Evolutionary conservation across 2,113 vertebrate species (phyloP), one percentile per base, ranked within the genome.

Genomic region (Paramormyrops kingsleyae): DNA sequence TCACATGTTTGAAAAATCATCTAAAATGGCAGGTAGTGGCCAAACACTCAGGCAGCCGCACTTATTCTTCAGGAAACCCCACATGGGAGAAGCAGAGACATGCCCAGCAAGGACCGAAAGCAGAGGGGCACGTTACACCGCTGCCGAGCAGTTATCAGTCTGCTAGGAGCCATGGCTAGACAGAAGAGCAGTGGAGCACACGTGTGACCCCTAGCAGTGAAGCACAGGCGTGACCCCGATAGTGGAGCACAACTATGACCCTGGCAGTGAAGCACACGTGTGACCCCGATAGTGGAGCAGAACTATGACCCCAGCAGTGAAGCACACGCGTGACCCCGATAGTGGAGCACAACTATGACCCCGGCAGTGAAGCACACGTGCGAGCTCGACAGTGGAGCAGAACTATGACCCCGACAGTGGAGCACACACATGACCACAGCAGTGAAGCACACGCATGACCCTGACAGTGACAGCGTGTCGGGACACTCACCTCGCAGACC

Each of bases 401-500:
- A 47, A 47, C 46, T 47, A 47, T 47, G 46, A 47, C 46, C 46
- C 46, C 1, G 0, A 1, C 8, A 47, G 46, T 47, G 46, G 0
- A 13, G 10, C 49, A 50, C 49, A 50, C 49, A 4, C 17, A 1
- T 90, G 83, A 90, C 39, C 50, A 4, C 27, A 17, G 66, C 49
- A 46, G 49, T 50, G 44, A 27, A 66, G 19, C 49, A 50, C 24
- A 59, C 39, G 24, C 10, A n/a, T 90, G 83, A 89, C 39, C 59
- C 17, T 50, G 42, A 74, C 17, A 46, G 49, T 50, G 46, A 50
- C 24, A 50, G n/a, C 89, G 85, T 31, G 27, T n/a, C 13, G 35
- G 86, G 49, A 19, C 4, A 39, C 56, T 89, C 91, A 99, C 98
- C 97, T 98, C 97, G 91, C 98, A 99, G 88, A 96, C 93, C n/a